phyloP scores from a whole-genome alignment of 2,888 invertebrate genomes.

The Onthophagus sagittarius region DNA sequence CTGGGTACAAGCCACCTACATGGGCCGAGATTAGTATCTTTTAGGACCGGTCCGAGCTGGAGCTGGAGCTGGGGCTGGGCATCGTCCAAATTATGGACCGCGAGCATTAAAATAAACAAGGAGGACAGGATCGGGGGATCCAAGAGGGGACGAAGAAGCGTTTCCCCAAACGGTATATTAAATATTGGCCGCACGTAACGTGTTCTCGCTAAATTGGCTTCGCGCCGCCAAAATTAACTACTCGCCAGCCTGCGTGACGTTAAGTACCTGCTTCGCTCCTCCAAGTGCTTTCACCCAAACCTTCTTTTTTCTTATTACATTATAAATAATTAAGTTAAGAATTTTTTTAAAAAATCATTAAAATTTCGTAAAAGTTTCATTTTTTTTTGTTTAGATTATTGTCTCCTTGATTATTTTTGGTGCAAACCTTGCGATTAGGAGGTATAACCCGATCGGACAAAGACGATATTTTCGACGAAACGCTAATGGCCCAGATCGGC shows the following conservation, averaged over 20 bases:
- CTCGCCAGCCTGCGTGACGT: background rate
- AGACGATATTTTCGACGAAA: constrained; percentile 20
- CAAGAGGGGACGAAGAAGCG: background rate
- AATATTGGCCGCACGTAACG: constrained; percentile 7
- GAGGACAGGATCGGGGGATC: background rate
- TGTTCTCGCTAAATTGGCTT: constrained; percentile 7
- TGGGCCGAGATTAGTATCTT: constrained; percentile 39
- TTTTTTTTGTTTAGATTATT: too few species aligned
- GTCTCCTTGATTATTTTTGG: background rate
- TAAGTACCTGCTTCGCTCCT: background rate
- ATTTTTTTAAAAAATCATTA: too few species aligned
- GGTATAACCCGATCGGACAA: background rate
- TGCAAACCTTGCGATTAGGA: background rate
- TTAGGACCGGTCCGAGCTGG: constrained; percentile 34
- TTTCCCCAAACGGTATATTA: constrained; percentile 11
- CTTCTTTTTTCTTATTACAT: background rate
- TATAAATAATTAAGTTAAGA: too few species aligned
- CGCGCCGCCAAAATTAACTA: background rate
- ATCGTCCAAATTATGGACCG: constrained; percentile 41
- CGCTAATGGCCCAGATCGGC: constrained; percentile 20
- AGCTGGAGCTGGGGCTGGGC: background rate
- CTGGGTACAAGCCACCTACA: constrained; percentile 45
- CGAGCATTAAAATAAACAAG: constrained; percentile 44
- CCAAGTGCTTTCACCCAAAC: background rate
- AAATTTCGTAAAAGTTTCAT: too few species aligned